phyloP scores from a whole-genome alignment of 1,140 invertebrate species.

The Chironomus tepperi region DNA sequence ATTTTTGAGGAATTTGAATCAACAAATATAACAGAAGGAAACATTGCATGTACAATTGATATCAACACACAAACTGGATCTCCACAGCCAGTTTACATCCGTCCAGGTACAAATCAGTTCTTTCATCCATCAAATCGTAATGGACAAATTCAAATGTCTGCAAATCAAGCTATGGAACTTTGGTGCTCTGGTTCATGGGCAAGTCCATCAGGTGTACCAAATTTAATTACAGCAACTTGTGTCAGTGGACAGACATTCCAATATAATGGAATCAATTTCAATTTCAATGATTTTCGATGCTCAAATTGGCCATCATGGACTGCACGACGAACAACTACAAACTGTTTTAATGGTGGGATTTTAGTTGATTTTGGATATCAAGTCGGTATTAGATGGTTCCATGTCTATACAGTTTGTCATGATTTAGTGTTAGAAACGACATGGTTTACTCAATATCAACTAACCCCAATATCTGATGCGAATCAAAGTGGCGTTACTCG shows the following conservation, averaged over 20 bases:
- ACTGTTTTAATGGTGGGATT: slow-evolving; percentile 35
- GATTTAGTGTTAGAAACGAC: slow-evolving; percentile 30
- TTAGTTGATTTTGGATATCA: slow-evolving; percentile 36
- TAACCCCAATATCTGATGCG: slow-evolving; percentile 30
- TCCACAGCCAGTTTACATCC: slow-evolving; percentile 35
- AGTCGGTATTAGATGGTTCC: slow-evolving; percentile 33
- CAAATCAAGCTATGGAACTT: slow-evolving; percentile 30
- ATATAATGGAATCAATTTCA: slow-evolving; percentile 30
- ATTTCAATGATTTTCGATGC: slow-evolving; percentile 37
- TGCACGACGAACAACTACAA: slow-evolving; percentile 35
- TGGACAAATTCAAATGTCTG: slow-evolving; percentile 32
- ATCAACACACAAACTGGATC: background rate
- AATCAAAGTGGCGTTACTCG: slow-evolving; percentile 28
- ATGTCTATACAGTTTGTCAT: slow-evolving; percentile 35
- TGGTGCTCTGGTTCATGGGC: slow-evolving; percentile 34
- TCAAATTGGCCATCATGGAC: slow-evolving; percentile 34
- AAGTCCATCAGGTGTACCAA: slow-evolving; percentile 26
- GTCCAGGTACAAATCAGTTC: slow-evolving; percentile 32
- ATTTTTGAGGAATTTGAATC: too few species aligned
- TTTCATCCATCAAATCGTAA: slow-evolving; percentile 32
- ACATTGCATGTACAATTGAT: background rate
- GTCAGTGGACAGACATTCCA: slow-evolving; percentile 35
- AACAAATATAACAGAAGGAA: background rate
- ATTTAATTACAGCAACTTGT: slow-evolving; percentile 32
- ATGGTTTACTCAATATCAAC: slow-evolving; percentile 32